These are phyloP conservation scores for Donacobius atricapilla DNA, from an alignment of 2,113 vertebrate species.

Conservation along the genomic window DNA sequence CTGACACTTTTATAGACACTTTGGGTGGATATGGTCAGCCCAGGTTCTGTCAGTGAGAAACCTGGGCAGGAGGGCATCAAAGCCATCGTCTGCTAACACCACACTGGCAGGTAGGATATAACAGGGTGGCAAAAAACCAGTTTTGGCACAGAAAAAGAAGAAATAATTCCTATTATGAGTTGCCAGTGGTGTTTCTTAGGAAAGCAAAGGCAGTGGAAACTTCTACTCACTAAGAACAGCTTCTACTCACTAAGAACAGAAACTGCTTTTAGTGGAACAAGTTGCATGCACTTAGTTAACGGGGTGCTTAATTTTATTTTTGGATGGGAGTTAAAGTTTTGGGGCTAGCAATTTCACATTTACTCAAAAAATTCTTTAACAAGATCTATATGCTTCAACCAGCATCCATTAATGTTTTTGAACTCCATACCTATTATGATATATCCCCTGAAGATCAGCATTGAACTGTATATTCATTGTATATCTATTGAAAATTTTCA, in stretches of 20 bases:
- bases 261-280: not conserved
- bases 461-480: not conserved
- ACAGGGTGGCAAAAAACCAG: not conserved
- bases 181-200: not conserved
- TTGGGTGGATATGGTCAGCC: no score
- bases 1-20: not conserved
- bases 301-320: not conserved
- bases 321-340: not conserved
- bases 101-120: not conserved
- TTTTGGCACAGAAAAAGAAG: not conserved
- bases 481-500: not conserved
- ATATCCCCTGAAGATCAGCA: not conserved
- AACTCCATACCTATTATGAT: not conserved
- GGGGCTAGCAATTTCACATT: not conserved
- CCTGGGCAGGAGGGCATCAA: not conserved
- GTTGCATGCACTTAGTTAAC: not conserved
- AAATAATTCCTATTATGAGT: not conserved
- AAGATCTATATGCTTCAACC: not conserved
- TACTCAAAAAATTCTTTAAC: not conserved
- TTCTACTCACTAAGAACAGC: not conserved
- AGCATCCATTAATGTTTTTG: not conserved
- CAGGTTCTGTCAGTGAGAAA: not conserved
- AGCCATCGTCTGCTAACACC: not conserved
- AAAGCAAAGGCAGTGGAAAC: not conserved
- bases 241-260: not conserved